These are phyloP conservation scores for Diachasmimorpha longicaudata DNA, from an alignment of 1,140 invertebrate genomes.

Conservation along the genomic window DNA sequence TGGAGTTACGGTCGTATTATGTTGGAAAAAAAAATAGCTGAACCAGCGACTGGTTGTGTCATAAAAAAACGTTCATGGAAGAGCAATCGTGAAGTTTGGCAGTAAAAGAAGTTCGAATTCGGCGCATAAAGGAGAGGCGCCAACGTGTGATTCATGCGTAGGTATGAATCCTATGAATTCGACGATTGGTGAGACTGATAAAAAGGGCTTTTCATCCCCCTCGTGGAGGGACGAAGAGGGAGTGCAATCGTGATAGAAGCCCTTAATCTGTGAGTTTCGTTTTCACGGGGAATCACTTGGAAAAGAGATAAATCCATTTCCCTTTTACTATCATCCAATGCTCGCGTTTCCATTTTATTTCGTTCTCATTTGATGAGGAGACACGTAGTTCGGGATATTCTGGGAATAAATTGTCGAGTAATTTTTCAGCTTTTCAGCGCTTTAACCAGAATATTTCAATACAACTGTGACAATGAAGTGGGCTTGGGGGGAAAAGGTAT, in stretches of 20 bases:
- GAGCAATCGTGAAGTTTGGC: neutral
- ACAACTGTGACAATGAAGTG: too few species aligned
- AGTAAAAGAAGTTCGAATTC: neutral
- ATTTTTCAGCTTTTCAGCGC: too few species aligned
- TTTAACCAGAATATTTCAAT: too few species aligned
- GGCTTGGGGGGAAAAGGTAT: too few species aligned
- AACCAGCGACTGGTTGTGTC: neutral
- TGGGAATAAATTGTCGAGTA: too few species aligned
- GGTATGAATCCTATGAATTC: slow-evolving; percentile 3
- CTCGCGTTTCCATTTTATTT: neutral
- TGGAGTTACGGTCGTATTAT: neutral
- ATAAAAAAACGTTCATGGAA: neutral
- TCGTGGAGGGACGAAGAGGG: neutral
- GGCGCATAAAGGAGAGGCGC: neutral
- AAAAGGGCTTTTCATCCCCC: slow-evolving; percentile 17
- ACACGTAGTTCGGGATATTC: too few species aligned
- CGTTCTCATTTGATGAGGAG: neutral
- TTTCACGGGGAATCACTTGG: slow-evolving; percentile 15
- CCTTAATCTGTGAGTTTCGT: slow-evolving; percentile 21
- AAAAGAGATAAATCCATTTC: slow-evolving; percentile 19
- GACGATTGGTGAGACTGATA: slow-evolving; percentile 18
- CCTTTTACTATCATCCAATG: neutral
- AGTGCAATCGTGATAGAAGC: slow-evolving; percentile 21
- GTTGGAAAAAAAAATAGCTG: neutral
- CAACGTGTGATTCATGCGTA: slow-evolving; percentile 2